Evolutionary conservation across 35 echinoderm and acorn worm species (phyloP).

Genomic region (Heliocidaris tuberculata): DNA sequence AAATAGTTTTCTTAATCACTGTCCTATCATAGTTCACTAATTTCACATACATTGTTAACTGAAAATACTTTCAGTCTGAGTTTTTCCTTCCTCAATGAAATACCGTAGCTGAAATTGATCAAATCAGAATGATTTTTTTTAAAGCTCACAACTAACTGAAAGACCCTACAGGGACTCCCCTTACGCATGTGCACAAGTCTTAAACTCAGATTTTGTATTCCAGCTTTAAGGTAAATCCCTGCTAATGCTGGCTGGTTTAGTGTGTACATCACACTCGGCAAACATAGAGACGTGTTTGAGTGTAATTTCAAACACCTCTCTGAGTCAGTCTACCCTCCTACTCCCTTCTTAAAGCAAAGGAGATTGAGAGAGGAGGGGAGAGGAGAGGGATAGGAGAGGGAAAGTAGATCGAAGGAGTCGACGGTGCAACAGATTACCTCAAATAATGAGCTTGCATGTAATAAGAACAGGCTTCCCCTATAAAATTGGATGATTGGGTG

Average conservation of each 20-base stretch:
- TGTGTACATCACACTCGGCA: background rate
- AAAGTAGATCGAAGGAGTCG: background rate
- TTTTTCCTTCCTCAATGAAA: too few species aligned
- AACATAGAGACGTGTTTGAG: constrained; percentile 30
- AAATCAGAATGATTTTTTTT: too few species aligned
- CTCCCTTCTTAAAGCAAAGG: constrained; percentile 27
- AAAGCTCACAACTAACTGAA: too few species aligned
- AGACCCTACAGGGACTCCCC: too few species aligned
- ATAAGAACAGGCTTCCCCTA: background rate
- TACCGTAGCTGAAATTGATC: too few species aligned
- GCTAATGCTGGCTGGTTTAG: background rate
- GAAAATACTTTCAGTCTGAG: too few species aligned
- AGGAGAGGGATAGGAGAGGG: background rate
- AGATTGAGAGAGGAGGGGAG: background rate
- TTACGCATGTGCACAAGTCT: background rate
- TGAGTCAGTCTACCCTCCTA: background rate
- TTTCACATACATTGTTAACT: too few species aligned
- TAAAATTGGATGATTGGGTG: background rate
- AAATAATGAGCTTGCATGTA: background rate
- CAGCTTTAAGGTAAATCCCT: background rate
- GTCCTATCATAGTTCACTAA: too few species aligned
- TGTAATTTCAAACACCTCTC: constrained; percentile 22
- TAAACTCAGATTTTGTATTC: background rate
- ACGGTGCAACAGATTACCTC: background rate
- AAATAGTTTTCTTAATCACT: too few species aligned